Evolutionary conservation across 2,888 invertebrate species (phyloP), one percentile per base, ranked within the genome.

Genomic region (Masnerella sp.): DNA sequence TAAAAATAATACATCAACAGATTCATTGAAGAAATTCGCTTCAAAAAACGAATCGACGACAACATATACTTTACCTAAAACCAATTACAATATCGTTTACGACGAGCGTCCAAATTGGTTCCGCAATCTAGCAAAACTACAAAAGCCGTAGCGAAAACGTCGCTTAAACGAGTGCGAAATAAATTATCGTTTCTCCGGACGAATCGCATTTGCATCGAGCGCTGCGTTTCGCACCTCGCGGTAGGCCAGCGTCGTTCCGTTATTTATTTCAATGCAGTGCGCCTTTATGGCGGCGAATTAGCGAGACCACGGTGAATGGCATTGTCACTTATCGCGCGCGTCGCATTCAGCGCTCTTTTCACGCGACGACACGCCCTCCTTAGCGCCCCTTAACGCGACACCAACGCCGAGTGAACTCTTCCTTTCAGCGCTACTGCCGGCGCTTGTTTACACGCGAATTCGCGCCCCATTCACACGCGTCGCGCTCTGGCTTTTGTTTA

Each of bases 241-340:
- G 49, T 56, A 43, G 52, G 40, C 67, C 79, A 78, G 81, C 82
- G 80, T 83, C 78, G 74, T 78, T 77, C 74, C 78, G 82, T 84
- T 83, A 84, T 84, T 84, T 83, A 83, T 84, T 81, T 79, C 78
- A 77, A 84, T 82, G 77, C 77, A 73, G 59, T 77, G 75, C 72
- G 79, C 78, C 82, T 85, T 85, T 85, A 85, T 84, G 84, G 78
- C 79, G 83, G 81, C 79, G 84, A 85, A 85, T 85, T 85, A 85
- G 85, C 85, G 74, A 79, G 81, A 77, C 80, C 78, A 76, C 72
- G 59, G 73, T 80, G 79, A 84, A 82, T 81, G 76, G 75, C 77
- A 79, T 82, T 78, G 79, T 81, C 83, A 85, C 84, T 85, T 84
- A 85, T 84, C 82, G 72, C 82, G 79, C 52, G 59, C 73, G 81